Percentiles rank a stretch among this genome's conserved stretches.
Conservation (phyloP, 1,140 invertebrate genomes). For the Oedothorax gibbosus region DNA sequence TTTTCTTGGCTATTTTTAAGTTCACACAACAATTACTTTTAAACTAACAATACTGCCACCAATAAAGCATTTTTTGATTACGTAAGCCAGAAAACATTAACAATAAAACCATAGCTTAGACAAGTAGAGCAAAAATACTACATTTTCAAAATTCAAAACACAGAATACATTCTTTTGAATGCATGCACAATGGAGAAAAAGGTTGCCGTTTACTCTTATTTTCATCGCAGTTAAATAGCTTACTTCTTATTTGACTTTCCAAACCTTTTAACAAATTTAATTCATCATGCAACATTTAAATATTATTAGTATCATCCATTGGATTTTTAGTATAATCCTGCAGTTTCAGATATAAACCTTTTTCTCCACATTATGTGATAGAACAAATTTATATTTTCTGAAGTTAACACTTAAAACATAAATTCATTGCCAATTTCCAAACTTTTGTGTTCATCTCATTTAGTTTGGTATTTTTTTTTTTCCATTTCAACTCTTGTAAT, state of each 20-base stretch:
- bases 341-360: constrained; percentile 24
- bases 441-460: constrained; percentile 41
- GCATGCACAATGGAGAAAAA: constrained; percentile 49
- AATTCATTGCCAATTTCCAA: constrained; percentile 56
- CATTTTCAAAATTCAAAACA: constrained; percentile 56
- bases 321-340: too few species aligned
- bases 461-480: constrained; percentile 26
- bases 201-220: constrained; percentile 1
- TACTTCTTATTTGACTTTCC: too few species aligned
- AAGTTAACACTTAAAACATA: constrained; percentile 57
- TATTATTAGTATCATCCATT: too few species aligned
- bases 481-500: constrained; percentile 54
- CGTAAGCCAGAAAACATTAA: constrained; percentile 58
- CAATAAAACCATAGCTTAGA: constrained; percentile 59
- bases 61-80: constrained; percentile 55
- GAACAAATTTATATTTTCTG: constrained; percentile 51
- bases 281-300: too few species aligned
- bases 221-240: too few species aligned
- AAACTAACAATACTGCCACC: constrained; percentile 61
- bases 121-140: constrained; percentile 59
- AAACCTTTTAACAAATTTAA: too few species aligned
- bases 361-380: constrained; percentile 34
- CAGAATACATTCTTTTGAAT: constrained; percentile 53
- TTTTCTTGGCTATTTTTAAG: constrained; percentile 60
- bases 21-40: constrained; percentile 58